Conservation (phyloP, 2,888 invertebrate species). For the Caenorhabditis sp. region DNA sequence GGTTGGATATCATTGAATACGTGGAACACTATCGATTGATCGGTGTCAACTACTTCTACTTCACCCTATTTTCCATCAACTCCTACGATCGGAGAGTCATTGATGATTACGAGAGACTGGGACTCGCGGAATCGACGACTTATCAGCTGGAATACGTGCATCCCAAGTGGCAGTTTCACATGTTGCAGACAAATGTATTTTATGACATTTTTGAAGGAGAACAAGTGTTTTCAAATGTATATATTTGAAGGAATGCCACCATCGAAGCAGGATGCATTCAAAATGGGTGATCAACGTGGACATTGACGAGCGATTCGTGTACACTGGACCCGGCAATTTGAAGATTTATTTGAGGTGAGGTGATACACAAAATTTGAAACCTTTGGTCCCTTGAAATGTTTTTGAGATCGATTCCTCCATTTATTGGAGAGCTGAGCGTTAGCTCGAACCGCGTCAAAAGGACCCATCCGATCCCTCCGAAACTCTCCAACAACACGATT, state of each 20-base stretch:
- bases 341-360: background rate
- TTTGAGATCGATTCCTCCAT: constrained; percentile 33
- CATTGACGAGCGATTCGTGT: constrained; percentile 38
- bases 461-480: constrained; percentile 3
- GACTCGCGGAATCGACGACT: constrained; percentile 33
- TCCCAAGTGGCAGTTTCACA: too few relatives aligned
- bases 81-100: constrained; percentile 8
- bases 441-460: constrained; percentile 37
- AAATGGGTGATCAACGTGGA: constrained; percentile 49
- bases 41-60: constrained; percentile 50
- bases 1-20: constrained; percentile 30
- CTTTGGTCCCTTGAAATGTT: background rate
- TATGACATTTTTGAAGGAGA: background rate
- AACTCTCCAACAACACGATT: background rate
- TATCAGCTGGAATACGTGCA: constrained; percentile 1
- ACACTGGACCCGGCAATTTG: background rate
- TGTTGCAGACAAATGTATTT: too few relatives aligned
- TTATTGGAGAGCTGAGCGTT: constrained; percentile 18
- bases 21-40: constrained; percentile 33
- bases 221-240: too few relatives aligned
- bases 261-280: constrained; percentile 29
- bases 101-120: constrained; percentile 40
- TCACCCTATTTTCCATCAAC: constrained; percentile 35
- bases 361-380: too few relatives aligned
- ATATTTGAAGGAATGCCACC: constrained; percentile 42